Conservation (phyloP, 2,797 vertebrate species). For the Rhinogobio ventralis region DNA sequence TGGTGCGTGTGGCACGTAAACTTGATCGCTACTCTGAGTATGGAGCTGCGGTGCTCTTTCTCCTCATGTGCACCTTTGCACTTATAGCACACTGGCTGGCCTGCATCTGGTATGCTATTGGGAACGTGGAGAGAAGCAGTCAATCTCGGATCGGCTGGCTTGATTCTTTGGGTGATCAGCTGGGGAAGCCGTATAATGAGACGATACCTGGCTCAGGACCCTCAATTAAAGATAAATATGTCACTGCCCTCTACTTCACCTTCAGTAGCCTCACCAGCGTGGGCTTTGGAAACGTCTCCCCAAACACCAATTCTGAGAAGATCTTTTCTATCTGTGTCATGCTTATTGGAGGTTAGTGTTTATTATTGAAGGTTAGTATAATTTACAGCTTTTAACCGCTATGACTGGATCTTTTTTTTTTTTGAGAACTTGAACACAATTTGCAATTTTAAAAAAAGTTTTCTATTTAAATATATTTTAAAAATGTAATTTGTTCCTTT, state of each 20-base stretch:
- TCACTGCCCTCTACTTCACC: slow-evolving; percentile 93
- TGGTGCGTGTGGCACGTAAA: slow-evolving; percentile 89
- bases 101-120: slow-evolving; percentile 85
- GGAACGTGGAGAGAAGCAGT: slow-evolving; percentile 83
- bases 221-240: slow-evolving; percentile 90
- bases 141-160: slow-evolving; percentile 85
- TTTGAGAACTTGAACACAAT: neutral
- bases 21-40: slow-evolving; percentile 90
- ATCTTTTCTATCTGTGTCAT: slow-evolving; percentile 94
- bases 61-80: slow-evolving; percentile 91
- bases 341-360: slow-evolving; percentile 89
- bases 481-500: no score
- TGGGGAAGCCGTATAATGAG: slow-evolving; percentile 86
- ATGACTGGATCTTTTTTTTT: neutral
- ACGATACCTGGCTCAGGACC: slow-evolving; percentile 78
- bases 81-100: slow-evolving; percentile 88
- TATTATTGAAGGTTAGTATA: neutral
- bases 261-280: slow-evolving; percentile 95
- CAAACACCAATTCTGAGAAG: slow-evolving; percentile 93
- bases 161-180: slow-evolving; percentile 85
- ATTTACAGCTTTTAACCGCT: neutral
- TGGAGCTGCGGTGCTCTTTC: slow-evolving; percentile 87
- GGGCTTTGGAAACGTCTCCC: slow-evolving; percentile 91
- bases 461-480: neutral
- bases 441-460: neutral